Evolutionary conservation across 2,113 vertebrate genomes (phyloP).

Genomic region (Chelonoidis abingdonii): DNA sequence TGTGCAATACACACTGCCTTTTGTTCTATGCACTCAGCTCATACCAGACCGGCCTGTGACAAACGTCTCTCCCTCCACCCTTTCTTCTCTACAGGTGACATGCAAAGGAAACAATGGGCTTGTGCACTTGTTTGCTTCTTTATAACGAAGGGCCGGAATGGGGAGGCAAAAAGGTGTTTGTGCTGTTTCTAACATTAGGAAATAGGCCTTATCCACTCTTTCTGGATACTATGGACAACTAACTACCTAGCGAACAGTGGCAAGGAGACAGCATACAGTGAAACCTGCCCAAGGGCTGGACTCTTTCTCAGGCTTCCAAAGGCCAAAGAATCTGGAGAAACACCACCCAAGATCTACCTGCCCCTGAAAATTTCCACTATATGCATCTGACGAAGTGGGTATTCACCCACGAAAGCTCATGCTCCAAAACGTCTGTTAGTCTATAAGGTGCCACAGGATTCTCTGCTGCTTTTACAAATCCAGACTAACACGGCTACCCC

Average conservation of each 20-base stretch:
- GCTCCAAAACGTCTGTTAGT: too few species aligned
- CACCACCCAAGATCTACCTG: neutral
- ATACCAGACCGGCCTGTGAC: too few species aligned
- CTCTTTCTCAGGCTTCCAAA: fast-evolving
- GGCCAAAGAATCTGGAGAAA: fast-evolving
- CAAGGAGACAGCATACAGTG: fast-evolving
- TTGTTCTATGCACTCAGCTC: neutral
- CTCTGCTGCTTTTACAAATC: too few species aligned
- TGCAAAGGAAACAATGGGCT: neutral
- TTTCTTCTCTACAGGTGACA: neutral
- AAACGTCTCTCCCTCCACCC: neutral
- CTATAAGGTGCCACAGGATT: too few species aligned
- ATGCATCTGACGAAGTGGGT: too few species aligned
- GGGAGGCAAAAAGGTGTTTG: fast-evolving
- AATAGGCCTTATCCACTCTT: fast-evolving
- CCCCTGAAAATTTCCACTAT: too few species aligned
- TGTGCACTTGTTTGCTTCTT: neutral
- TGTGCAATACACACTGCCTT: neutral
- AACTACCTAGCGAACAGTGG: too few species aligned
- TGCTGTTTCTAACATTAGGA: fast-evolving
- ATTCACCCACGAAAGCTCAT: too few species aligned
- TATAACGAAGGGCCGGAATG: fast-evolving
- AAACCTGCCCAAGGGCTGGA: neutral
- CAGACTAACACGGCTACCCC: too few species aligned
- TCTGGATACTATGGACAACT: fast-evolving